Percentiles rank a stretch among this genome's conserved stretches.
phyloP scores from a whole-genome alignment of 2,888 invertebrate genomes.

The Chironomus tentans region DNA sequence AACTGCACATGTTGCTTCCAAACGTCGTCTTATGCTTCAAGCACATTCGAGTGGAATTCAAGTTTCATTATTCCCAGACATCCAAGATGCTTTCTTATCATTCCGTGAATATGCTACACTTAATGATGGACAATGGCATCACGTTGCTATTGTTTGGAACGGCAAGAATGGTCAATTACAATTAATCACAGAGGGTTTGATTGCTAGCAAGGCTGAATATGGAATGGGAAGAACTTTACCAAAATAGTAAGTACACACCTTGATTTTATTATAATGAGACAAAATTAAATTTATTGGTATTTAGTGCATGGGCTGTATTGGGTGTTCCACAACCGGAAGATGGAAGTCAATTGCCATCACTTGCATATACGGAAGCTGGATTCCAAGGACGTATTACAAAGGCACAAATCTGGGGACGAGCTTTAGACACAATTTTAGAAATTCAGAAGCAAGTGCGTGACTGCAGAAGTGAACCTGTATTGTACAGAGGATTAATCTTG shows the following conservation, averaged over 20 bases:
- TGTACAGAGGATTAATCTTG: conserved; percentile 73
- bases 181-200: conserved; percentile 89
- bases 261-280: conserved; percentile 8
- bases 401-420: conserved; percentile 88
- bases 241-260: conserved; percentile 56
- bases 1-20: conserved; percentile 66
- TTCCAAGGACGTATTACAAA: conserved; percentile 93
- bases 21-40: conserved; percentile 75
- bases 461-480: conserved; percentile 83
- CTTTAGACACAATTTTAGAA: conserved; percentile 83
- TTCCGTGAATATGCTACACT: conserved; percentile 87
- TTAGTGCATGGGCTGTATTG: conserved; percentile 82
- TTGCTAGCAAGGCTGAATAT: conserved; percentile 84
- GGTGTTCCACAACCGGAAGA: conserved; percentile 80
- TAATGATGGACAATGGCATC: conserved; percentile 96
- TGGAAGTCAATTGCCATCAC: conserved; percentile 36
- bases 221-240: conserved; percentile 78
- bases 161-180: conserved; percentile 80
- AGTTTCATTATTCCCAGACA: conserved; percentile 77
- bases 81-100: conserved; percentile 81
- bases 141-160: conserved; percentile 91
- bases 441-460: conserved; percentile 90
- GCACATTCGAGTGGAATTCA: conserved; percentile 90
- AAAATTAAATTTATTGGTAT: conserved; percentile 20
- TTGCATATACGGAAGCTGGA: conserved; percentile 76